phyloP scores from a whole-genome alignment of 2,888 invertebrate genomes.

The Nomada lathburiana region DNA sequence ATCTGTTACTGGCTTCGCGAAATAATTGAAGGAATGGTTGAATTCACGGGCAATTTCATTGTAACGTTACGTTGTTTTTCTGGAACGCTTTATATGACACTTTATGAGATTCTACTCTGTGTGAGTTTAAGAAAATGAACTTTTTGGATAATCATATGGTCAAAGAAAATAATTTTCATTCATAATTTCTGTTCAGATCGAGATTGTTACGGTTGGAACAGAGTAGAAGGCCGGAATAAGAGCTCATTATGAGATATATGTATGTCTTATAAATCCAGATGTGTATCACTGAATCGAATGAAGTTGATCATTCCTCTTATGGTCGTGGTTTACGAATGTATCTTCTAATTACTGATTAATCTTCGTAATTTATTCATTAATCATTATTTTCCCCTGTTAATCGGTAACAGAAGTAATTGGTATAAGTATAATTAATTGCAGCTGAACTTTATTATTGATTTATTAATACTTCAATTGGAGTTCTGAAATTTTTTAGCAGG shows the following conservation, averaged over 20 bases:
- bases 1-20: too few species aligned
- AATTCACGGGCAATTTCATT: too few species aligned
- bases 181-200: too few species aligned
- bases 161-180: too few species aligned
- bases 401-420: background rate
- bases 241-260: background rate
- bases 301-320: background rate
- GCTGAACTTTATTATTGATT: background rate
- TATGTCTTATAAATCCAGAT: background rate
- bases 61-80: too few species aligned
- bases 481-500: too few species aligned
- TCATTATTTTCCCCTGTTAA: background rate
- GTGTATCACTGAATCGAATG: background rate
- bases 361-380: background rate
- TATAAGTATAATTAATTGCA: constrained; percentile 1
- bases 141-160: too few species aligned
- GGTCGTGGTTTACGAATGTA: background rate
- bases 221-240: background rate
- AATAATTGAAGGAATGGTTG: too few species aligned
- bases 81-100: too few species aligned
- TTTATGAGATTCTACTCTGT: too few species aligned
- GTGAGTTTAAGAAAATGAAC: too few species aligned
- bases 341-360: constrained; percentile 12
- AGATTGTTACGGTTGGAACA: too few species aligned
- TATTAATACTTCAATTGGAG: background rate